Evolutionary conservation across 2,888 invertebrate genomes (phyloP).

Genomic region (Mimachlamys varia): DNA sequence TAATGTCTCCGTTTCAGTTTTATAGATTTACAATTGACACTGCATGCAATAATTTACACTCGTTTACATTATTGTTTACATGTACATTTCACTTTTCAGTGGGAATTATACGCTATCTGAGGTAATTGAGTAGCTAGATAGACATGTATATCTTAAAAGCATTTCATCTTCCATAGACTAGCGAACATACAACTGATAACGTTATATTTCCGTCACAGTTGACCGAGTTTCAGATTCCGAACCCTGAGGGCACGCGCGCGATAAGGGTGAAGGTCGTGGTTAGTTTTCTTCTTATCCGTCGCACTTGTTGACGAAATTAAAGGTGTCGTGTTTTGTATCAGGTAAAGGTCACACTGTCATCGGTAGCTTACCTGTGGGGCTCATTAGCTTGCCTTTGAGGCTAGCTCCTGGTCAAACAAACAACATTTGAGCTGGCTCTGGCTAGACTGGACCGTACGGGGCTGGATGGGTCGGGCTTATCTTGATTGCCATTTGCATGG

Average conservation of each 20-base stretch:
- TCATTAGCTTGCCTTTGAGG: background rate
- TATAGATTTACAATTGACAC: background rate
- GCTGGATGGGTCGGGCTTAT: background rate
- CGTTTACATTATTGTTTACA: background rate
- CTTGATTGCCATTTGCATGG: background rate
- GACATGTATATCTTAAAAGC: background rate
- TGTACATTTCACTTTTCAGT: too few relatives aligned
- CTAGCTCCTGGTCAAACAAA: background rate
- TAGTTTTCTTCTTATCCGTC: background rate
- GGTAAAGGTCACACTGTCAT: background rate
- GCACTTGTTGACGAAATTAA: background rate
- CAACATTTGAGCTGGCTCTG: background rate
- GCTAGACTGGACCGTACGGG: background rate
- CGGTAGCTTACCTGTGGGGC: background rate
- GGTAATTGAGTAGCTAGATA: background rate
- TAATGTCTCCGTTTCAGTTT: too few relatives aligned
- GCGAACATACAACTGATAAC: background rate
- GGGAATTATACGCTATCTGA: too few relatives aligned
- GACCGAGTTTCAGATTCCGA: slow-evolving; percentile 16
- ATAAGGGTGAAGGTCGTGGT: slow-evolving; percentile 10
- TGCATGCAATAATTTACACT: background rate
- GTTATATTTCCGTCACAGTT: background rate
- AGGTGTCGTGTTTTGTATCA: background rate
- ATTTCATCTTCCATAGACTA: background rate
- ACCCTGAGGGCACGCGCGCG: background rate